phyloP scores from a whole-genome alignment of 2,888 invertebrate species.

The Drosophila incognita region DNA sequence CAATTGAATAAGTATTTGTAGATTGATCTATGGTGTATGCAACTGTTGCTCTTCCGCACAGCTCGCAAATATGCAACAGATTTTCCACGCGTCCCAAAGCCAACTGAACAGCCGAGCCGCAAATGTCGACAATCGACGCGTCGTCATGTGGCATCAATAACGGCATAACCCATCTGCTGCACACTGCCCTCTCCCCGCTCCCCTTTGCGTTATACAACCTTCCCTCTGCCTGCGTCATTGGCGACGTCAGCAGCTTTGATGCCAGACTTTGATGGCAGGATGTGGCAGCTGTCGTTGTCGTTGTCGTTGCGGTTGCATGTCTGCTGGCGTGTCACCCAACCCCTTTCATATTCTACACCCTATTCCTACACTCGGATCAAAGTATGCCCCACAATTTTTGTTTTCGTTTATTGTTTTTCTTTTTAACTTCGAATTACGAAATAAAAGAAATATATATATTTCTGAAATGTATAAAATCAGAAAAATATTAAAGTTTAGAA shows the following conservation, averaged over 20 bases:
- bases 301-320: slow-evolving; percentile 37
- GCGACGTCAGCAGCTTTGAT: slow-evolving; percentile 33
- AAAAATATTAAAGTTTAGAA: not conserved
- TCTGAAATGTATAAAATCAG: not conserved
- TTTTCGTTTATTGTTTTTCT: not conserved
- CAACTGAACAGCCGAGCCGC: slow-evolving; percentile 48
- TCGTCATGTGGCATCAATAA: slow-evolving; percentile 37
- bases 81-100: slow-evolving; percentile 46
- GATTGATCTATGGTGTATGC: slow-evolving; percentile 29
- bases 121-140: slow-evolving; percentile 19
- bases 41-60: slow-evolving; percentile 33
- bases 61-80: slow-evolving; percentile 67
- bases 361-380: not conserved
- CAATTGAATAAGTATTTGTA: slow-evolving; percentile 8
- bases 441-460: not conserved
- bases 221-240: slow-evolving; percentile 42
- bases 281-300: slow-evolving; percentile 37
- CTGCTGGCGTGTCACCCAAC: slow-evolving; percentile 26
- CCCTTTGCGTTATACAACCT: slow-evolving; percentile 8
- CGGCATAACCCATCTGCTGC: slow-evolving; percentile 8
- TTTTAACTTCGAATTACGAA: not conserved
- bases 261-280: slow-evolving; percentile 67
- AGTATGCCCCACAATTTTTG: not conserved
- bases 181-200: slow-evolving; percentile 11
- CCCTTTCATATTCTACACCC: not conserved